Conservation (phyloP, 2,797 vertebrate genomes). For the Brotogeris chrysoptera region DNA sequence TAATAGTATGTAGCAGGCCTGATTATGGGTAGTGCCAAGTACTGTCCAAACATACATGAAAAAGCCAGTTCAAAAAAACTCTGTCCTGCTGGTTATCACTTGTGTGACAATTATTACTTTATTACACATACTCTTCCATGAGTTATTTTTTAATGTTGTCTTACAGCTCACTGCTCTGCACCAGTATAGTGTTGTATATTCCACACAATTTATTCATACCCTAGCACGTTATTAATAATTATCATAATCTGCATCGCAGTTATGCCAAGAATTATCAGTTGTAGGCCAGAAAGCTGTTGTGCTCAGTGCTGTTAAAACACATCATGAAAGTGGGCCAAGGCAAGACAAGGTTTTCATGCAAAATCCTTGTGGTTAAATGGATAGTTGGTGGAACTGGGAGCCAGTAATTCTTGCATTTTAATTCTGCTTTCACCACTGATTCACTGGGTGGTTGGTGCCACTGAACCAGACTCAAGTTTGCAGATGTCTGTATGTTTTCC, state of each 20-base stretch:
- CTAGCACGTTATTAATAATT: slow-evolving; percentile 26
- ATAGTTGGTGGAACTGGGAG: neutral
- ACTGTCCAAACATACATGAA: neutral
- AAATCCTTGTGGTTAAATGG: neutral
- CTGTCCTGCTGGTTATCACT: neutral
- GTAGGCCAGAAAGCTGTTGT: neutral
- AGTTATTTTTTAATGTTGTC: neutral
- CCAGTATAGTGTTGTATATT: neutral
- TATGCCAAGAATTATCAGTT: slow-evolving; percentile 6
- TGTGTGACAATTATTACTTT: neutral
- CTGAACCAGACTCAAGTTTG: neutral
- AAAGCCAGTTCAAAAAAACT: neutral
- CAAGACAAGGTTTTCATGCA: neutral
- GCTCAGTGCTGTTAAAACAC: neutral
- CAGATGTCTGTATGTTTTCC: neutral
- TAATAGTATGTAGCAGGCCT: neutral
- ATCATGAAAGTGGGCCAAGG: neutral
- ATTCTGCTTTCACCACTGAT: neutral
- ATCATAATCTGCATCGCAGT: slow-evolving; percentile 1
- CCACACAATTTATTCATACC: neutral
- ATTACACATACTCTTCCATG: neutral
- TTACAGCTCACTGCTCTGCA: neutral
- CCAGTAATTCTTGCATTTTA: neutral
- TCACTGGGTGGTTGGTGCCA: neutral
- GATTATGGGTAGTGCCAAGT: neutral